Percentiles rank a stretch among this genome's conserved stretches.
Conservation (phyloP, 2,797 vertebrate species). For the Sebastes trivittatus region DNA sequence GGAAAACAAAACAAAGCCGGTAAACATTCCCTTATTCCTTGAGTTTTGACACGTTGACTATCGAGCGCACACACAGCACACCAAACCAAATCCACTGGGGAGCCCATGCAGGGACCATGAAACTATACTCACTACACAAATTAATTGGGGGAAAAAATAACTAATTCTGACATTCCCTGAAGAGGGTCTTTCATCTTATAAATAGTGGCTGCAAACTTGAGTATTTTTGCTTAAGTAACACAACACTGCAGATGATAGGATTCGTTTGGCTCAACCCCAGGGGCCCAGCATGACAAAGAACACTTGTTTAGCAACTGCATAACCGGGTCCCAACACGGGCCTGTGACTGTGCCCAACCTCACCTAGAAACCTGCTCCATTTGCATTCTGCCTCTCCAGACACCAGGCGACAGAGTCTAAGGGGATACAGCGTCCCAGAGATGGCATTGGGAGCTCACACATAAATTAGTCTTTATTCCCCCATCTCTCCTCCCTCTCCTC, state of each 20-base stretch:
- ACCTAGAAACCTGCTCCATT: conserved; percentile 76
- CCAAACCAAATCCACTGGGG: conserved; percentile 71
- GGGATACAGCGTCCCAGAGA: conserved; percentile 69
- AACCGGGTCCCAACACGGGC: conserved; percentile 74
- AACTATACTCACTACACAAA: conserved; percentile 75
- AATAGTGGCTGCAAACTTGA: conserved; percentile 81
- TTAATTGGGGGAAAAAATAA: conserved; percentile 79
- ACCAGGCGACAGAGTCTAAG: conserved; percentile 51
- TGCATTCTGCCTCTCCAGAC: conserved; percentile 78
- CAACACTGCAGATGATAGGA: conserved; percentile 76
- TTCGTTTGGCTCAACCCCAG: conserved; percentile 73
- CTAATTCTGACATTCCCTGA: conserved; percentile 80
- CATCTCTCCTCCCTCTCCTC: conserved; percentile 29
- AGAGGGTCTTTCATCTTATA: conserved; percentile 85
- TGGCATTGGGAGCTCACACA: conserved; percentile 69
- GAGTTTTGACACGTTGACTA: conserved; percentile 70
- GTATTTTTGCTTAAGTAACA: conserved; percentile 79
- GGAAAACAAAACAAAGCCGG: conserved; percentile 48
- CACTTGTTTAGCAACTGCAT: conserved; percentile 77
- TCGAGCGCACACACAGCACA: conserved; percentile 68
- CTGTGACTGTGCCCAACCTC: conserved; percentile 68
- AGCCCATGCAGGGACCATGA: conserved; percentile 67
- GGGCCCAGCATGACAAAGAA: conserved; percentile 78
- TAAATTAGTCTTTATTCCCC: conserved; percentile 75
- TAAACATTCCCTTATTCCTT: conserved; percentile 55